A percentile compares a stretch with the other conserved stretches of the same genome.
Conservation (phyloP, 1,140 invertebrate genomes). For the Magallana ariakensis region DNA sequence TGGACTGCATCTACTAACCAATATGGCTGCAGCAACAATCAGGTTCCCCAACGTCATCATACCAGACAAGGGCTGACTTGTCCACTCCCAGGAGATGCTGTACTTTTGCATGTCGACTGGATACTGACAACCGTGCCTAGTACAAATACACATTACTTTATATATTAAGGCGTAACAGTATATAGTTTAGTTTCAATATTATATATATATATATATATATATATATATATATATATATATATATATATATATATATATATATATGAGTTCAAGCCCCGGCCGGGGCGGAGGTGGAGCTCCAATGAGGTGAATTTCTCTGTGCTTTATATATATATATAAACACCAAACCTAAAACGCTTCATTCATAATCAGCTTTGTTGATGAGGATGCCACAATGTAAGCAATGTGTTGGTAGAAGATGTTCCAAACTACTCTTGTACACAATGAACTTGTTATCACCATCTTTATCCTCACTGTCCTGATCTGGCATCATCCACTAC, state of each 20-base stretch:
- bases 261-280: no score
- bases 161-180: no score
- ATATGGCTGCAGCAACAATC: constrained; percentile 7
- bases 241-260: no score
- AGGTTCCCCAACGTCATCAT: constrained; percentile 43
- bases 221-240: no score
- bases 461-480: neutral
- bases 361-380: neutral
- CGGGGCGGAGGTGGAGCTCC: no score
- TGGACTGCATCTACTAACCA: constrained; percentile 17
- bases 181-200: no score
- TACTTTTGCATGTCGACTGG: neutral
- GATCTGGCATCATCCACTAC: neutral
- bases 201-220: neutral
- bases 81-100: constrained; percentile 24
- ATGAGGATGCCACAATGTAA: neutral
- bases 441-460: constrained; percentile 8
- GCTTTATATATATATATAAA: no score
- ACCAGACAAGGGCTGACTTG: constrained; percentile 29
- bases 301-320: no score
- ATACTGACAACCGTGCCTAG: neutral
- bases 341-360: neutral
- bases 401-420: neutral
- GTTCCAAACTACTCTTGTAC: neutral
- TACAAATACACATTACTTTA: neutral